Evolutionary conservation across 2,888 invertebrate species (phyloP).

Genomic region (Archips crataeganus): DNA sequence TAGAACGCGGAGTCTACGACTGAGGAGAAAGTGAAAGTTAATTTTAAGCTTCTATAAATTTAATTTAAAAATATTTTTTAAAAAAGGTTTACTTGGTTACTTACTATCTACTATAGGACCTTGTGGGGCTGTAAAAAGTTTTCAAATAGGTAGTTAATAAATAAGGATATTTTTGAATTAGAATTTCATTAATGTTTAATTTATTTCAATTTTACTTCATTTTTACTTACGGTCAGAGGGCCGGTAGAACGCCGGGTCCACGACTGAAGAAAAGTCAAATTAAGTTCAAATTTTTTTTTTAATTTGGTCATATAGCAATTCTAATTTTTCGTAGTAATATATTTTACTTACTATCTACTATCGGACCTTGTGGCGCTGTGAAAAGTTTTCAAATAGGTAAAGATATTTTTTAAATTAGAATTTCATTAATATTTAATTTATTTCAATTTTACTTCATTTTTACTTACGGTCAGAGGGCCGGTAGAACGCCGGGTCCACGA

Average conservation of each 20-base stretch:
- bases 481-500: slow-evolving; percentile 35
- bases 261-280: slow-evolving; percentile 1
- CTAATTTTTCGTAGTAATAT: no score
- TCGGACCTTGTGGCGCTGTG: slow-evolving; percentile 8
- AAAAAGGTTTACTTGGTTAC: neutral
- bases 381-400: neutral
- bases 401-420: neutral
- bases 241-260: slow-evolving; percentile 38
- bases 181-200: no score
- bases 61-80: no score
- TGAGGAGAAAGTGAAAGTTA: no score
- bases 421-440: neutral
- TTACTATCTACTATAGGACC: slow-evolving; percentile 2
- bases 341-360: neutral
- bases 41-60: neutral
- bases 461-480: slow-evolving; percentile 46
- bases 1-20: slow-evolving; percentile 33
- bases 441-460: neutral
- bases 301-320: neutral
- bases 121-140: slow-evolving; percentile 10
- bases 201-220: neutral
- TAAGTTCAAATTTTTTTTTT: neutral
- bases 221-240: slow-evolving; percentile 43
- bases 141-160: neutral
- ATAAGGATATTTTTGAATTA: no score